Evolutionary conservation across 2,888 invertebrate genomes (phyloP).

Genomic region (Pandemis corylana): DNA sequence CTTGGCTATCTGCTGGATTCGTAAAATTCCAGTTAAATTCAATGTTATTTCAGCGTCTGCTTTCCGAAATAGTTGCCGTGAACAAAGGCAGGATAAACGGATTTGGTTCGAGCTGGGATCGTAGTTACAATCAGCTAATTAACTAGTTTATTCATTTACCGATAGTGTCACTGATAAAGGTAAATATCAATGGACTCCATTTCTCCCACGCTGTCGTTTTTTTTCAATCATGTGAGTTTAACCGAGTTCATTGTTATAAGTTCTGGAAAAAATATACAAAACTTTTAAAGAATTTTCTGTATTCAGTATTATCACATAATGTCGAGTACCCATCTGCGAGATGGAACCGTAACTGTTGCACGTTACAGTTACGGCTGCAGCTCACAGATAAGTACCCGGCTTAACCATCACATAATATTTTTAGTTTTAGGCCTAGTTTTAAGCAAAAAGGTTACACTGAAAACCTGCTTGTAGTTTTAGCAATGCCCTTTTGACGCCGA

Average conservation of each 20-base stretch:
- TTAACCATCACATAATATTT: too few relatives aligned
- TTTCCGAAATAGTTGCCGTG: conserved; percentile 45
- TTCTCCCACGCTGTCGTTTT: conserved; percentile 31
- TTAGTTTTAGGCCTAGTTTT: too few relatives aligned
- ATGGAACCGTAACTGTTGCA: too few relatives aligned
- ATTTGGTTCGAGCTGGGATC: conserved; percentile 46
- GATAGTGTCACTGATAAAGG: conserved; percentile 13
- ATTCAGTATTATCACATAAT: background rate
- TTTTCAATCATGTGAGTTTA: conserved; percentile 27
- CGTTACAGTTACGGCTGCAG: too few relatives aligned
- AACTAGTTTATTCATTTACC: conserved; percentile 21
- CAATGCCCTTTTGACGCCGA: too few relatives aligned
- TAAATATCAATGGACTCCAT: conserved; percentile 25
- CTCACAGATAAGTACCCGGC: too few relatives aligned
- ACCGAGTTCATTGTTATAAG: conserved; percentile 12
- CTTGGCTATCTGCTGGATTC: background rate
- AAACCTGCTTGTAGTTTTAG: too few relatives aligned
- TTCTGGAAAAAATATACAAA: background rate
- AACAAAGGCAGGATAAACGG: conserved; percentile 54
- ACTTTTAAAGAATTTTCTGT: background rate
- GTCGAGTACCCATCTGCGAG: too few relatives aligned
- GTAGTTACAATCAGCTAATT: conserved; percentile 6
- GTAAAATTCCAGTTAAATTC: conserved; percentile 17
- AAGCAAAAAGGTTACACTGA: too few relatives aligned
- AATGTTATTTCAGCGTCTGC: conserved; percentile 39